Conservation (phyloP, 1,140 invertebrate genomes). For the Helicorthomorpha holstii region DNA sequence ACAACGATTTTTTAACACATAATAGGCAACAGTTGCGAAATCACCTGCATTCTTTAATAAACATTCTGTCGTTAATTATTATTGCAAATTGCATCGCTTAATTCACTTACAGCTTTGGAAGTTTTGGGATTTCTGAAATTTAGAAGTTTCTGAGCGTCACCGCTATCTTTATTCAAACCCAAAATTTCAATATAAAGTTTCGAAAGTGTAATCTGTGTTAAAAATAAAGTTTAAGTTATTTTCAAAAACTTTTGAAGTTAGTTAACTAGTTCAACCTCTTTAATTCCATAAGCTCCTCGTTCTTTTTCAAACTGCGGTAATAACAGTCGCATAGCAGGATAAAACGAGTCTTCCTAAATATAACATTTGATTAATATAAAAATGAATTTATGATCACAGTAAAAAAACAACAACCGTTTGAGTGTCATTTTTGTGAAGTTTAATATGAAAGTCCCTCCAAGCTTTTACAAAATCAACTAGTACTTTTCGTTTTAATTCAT, state of each 20-base stretch:
- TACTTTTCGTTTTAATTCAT: constrained; percentile 29
- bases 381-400: not conserved
- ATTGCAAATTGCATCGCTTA: not conserved
- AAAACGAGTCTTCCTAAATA: constrained; percentile 34
- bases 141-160: constrained; percentile 42
- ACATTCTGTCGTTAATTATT: not conserved
- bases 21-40: constrained; percentile 53
- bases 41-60: constrained; percentile 33
- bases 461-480: constrained; percentile 33
- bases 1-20: constrained; percentile 45
- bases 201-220: constrained; percentile 34
- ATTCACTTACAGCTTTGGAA: constrained; percentile 21
- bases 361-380: constrained; percentile 4
- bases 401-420: constrained; percentile 20
- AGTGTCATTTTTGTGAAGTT: constrained; percentile 21
- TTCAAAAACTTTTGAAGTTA: not conserved
- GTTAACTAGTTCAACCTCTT: constrained; percentile 24
- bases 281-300: constrained; percentile 43
- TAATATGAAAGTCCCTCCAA: constrained; percentile 28
- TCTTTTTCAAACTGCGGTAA: constrained; percentile 47
- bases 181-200: constrained; percentile 48
- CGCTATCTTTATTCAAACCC: constrained; percentile 40
- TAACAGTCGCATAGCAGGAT: constrained; percentile 48
- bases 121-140: constrained; percentile 33
- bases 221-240: constrained; percentile 7